Evolutionary conservation across 2,888 invertebrate genomes (phyloP).

Genomic region (Scelioninae gen. 2): DNA sequence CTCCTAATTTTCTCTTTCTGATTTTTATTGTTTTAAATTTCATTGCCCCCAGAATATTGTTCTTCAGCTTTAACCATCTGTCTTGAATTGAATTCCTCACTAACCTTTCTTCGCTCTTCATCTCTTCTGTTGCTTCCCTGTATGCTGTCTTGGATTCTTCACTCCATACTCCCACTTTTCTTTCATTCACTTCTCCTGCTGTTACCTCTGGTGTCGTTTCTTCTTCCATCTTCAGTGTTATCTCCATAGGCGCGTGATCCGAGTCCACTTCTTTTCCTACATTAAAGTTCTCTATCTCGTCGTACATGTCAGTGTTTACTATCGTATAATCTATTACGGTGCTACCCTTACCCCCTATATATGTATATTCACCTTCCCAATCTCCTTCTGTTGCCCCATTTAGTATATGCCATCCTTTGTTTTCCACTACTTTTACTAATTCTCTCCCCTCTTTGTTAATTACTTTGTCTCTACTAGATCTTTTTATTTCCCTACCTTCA

Average conservation of each 20-base stretch:
- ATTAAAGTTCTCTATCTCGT: neutral
- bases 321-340: neutral
- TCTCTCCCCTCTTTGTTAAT: neutral
- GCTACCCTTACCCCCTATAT: neutral
- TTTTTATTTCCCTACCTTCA: neutral
- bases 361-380: neutral
- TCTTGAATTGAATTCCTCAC: neutral
- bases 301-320: neutral
- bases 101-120: neutral
- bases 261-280: neutral
- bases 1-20: neutral
- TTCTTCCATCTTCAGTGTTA: neutral
- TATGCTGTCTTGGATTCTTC: neutral
- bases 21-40: neutral
- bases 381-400: neutral
- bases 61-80: too few relatives aligned
- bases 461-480: neutral
- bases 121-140: neutral
- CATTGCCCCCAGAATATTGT: too few relatives aligned
- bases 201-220: too few relatives aligned
- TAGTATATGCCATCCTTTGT: neutral
- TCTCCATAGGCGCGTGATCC: neutral
- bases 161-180: neutral
- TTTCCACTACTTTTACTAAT: neutral
- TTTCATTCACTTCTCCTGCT: neutral